phyloP scores from a whole-genome alignment of 1,140 invertebrate genomes.

The Hylaeus volcanicus region DNA sequence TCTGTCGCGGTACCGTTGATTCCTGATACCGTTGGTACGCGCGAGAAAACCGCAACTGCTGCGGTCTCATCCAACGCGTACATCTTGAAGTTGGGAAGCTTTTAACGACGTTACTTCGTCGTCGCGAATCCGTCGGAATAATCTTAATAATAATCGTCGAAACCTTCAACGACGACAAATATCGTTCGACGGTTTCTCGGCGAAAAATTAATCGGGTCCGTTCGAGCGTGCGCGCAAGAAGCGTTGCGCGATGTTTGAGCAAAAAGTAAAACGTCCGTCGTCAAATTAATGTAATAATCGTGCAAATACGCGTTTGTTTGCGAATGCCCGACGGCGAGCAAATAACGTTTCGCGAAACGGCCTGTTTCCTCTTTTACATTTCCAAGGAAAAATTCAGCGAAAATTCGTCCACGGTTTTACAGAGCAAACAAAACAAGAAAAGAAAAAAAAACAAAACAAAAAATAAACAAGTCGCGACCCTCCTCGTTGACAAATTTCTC shows the following conservation, averaged over 20 bases:
- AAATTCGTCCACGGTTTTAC: slow-evolving; percentile 6
- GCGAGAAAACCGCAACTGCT: no score
- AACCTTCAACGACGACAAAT: background rate
- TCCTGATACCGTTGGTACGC: no score
- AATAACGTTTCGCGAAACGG: slow-evolving; percentile 14
- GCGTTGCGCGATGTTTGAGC: background rate
- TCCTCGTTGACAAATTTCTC: slow-evolving; percentile 16
- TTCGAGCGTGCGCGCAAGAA: background rate
- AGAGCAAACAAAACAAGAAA: background rate
- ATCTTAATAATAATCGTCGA: no score
- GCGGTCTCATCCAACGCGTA: no score
- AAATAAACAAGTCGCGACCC: background rate
- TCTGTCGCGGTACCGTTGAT: no score
- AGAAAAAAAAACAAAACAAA: background rate
- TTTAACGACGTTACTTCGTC: no score
- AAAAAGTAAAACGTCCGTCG: background rate
- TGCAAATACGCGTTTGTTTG: slow-evolving; percentile 32
- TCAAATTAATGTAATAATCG: slow-evolving; percentile 23
- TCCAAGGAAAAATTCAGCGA: background rate
- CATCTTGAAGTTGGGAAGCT: no score
- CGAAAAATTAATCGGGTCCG: slow-evolving; percentile 18
- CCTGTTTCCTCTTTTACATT: background rate
- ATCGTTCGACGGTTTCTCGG: background rate
- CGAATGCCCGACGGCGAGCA: background rate
- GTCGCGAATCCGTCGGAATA: background rate